Evolutionary conservation across 2,888 invertebrate genomes (phyloP), one percentile per base, ranked within the genome.

Genomic region (Pollenia angustigena): DNA sequence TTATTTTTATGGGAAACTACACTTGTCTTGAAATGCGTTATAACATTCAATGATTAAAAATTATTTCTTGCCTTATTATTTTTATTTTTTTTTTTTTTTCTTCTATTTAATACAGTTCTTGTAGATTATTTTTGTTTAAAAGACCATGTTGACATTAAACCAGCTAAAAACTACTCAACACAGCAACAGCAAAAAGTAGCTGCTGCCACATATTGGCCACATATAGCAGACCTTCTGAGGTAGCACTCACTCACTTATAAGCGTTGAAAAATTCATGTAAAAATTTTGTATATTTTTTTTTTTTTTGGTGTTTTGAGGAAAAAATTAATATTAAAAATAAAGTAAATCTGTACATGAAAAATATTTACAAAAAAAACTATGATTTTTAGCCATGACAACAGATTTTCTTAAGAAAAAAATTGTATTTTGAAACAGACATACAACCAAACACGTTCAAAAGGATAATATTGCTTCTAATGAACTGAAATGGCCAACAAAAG

Each of bases 71-170:
- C 18, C 10, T 40, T 64, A 64, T 72, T 46, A 64, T 12, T 68
- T 72, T 9, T 1, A 48, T 48, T 32, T 9, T n/a, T n/a, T n/a
- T n/a, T n/a, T n/a, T 16, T 68, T 68, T 79, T 69, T 71, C 50
- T 60, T 16, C 69, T 79, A 64, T 60, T 14, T 68, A 74, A 68
- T 60, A 68, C 48, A 40, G 6, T 42, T 60, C 42, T 60, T 44
- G 3, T n/a, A 40, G 11, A 23, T 84, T 60, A 23, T 68, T 69
- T 66, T 58, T 58, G 48, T 16, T 50, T 60, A 66, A 82, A 71
- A 83, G 52, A 80, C n/a, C 75, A 83, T 86, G 86, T 83, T 86
- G 86, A 86, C 86, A 83, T 86, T 86, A 83, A 80, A 72, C 66
- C 60, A 85, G 78, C 72, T 48, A 78, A 76, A 76, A 75, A 75